phyloP scores from a whole-genome alignment of 2,113 vertebrate genomes.

The Cavia aperea region DNA sequence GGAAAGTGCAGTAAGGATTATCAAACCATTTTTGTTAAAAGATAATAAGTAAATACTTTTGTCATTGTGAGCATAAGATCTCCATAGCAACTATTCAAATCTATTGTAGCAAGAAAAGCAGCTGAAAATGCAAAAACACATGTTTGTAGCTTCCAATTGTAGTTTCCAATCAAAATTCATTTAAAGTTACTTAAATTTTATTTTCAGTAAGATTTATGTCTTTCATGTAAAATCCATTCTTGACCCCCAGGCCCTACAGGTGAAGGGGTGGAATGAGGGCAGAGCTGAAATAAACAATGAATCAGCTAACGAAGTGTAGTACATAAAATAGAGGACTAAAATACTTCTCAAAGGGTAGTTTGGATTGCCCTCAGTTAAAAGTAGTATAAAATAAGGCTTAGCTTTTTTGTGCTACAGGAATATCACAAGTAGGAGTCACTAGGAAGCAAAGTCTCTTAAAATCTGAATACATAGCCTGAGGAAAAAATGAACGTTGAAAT shows the following conservation, averaged over 20 bases:
- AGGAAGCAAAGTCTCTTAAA: neutral
- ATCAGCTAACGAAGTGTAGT: neutral
- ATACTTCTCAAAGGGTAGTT: neutral
- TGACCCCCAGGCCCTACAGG: neutral
- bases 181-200: neutral
- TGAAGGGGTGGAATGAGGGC: neutral
- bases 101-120: neutral
- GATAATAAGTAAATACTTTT: neutral
- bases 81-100: neutral
- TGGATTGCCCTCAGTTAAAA: neutral
- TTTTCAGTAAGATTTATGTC: conserved; percentile 15
- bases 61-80: neutral
- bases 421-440: neutral
- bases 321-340: neutral
- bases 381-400: neutral
- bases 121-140: neutral
- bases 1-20: neutral
- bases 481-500: neutral
- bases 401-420: neutral
- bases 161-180: neutral
- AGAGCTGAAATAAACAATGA: neutral
- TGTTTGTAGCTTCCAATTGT: neutral
- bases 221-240: neutral
- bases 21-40: neutral
- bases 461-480: neutral